phyloP scores from a whole-genome alignment of 2,113 vertebrate genomes.

The Ciconia stormi region DNA sequence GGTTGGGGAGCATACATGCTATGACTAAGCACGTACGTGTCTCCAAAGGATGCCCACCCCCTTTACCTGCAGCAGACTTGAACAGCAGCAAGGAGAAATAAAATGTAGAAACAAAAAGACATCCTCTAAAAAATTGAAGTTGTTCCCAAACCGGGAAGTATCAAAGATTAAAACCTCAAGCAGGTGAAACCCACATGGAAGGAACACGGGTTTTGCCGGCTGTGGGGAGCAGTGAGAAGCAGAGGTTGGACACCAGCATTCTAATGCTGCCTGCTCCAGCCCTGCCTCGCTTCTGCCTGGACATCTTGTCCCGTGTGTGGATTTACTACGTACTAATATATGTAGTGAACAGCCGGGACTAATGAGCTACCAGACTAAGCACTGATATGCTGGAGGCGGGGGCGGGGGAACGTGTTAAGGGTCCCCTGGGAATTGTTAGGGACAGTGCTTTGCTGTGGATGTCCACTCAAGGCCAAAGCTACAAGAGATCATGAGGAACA shows the following conservation, averaged over 20 bases:
- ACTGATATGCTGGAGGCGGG: background rate
- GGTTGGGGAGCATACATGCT: background rate
- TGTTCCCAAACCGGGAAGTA: background rate
- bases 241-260: background rate
- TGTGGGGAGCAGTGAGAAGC: background rate
- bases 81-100: background rate
- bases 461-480: background rate
- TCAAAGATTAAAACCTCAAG: background rate
- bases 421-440: background rate
- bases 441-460: background rate
- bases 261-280: background rate
- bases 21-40: background rate
- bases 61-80: background rate
- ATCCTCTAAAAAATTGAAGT: background rate
- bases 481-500: background rate
- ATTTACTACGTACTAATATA: background rate
- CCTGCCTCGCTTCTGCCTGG: background rate
- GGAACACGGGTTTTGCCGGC: background rate
- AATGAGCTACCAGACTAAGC: background rate
- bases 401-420: background rate
- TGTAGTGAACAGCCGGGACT: background rate
- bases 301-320: rapidly evolving
- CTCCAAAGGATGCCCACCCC: background rate
- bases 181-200: background rate
- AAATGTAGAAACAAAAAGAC: background rate